These are phyloP conservation scores for Peromyscus aztecus DNA, from an alignment of 2,797 vertebrate species.

Conservation along the genomic window DNA sequence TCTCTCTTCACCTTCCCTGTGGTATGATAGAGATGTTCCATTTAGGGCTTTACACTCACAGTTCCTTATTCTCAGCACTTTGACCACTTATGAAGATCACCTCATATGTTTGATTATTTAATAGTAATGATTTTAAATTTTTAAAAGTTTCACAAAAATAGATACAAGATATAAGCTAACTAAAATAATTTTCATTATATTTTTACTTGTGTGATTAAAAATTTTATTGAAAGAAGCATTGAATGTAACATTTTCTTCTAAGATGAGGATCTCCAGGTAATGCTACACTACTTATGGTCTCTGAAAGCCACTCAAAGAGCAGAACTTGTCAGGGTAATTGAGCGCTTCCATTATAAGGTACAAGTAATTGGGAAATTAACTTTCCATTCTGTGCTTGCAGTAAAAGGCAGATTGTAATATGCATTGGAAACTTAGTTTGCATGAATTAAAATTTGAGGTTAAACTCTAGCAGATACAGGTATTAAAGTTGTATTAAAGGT, in stretches of 20 bases:
- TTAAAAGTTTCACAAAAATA: neutral
- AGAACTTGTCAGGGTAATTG: constrained; percentile 57
- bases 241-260: constrained; percentile 54
- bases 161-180: constrained; percentile 11
- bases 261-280: constrained; percentile 57
- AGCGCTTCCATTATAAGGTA: constrained; percentile 72
- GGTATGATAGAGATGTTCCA: neutral
- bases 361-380: constrained; percentile 74
- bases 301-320: constrained; percentile 58
- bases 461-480: constrained; percentile 32
- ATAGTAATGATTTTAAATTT: neutral
- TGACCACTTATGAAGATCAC: neutral
- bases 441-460: constrained; percentile 66
- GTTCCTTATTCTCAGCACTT: neutral
- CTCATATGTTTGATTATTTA: constrained; percentile 39
- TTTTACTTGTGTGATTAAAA: constrained; percentile 32
- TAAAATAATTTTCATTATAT: neutral
- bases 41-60: neutral
- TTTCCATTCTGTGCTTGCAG: constrained; percentile 60
- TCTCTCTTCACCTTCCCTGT: too few relatives aligned
- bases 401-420: constrained; percentile 66
- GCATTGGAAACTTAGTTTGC: constrained; percentile 53
- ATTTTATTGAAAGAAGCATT: constrained; percentile 9
- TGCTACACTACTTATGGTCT: constrained; percentile 42
- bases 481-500: constrained; percentile 44